Percentiles rank a stretch among this genome's conserved stretches.
phyloP scores from a whole-genome alignment of 2,888 invertebrate genomes.

The Ferdinandea cuprea region DNA sequence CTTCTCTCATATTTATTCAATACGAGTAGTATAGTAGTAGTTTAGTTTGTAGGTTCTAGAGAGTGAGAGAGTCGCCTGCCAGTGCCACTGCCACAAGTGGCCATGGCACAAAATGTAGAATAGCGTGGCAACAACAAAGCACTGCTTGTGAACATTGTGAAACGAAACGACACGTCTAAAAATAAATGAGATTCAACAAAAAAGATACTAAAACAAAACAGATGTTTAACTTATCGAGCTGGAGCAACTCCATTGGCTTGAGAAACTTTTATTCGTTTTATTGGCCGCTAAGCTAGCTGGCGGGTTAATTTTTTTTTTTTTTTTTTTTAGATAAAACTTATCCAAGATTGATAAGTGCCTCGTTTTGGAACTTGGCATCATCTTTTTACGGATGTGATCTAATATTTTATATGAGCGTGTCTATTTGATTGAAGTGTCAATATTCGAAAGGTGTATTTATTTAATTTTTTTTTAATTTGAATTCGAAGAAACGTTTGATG shows the following conservation, averaged over 20 bases:
- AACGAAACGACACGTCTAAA: conserved; percentile 68
- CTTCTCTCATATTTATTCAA: conserved; percentile 21
- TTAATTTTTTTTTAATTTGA: neutral
- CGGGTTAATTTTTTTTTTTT: conserved; percentile 44
- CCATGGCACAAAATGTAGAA: conserved; percentile 67
- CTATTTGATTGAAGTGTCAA: conserved; percentile 26
- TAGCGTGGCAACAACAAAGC: conserved; percentile 48
- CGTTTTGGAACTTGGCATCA: conserved; percentile 20
- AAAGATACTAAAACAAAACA: conserved; percentile 57
- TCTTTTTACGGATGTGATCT: conserved; percentile 61
- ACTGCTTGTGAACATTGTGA: conserved; percentile 60
- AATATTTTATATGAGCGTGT: conserved; percentile 20
- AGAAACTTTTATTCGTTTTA: conserved; percentile 12
- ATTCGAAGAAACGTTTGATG: conserved; percentile 42
- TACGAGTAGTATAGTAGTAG: conserved; percentile 1
- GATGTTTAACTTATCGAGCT: conserved; percentile 57
- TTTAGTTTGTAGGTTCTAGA: conserved; percentile 59
- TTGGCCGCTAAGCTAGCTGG: conserved; percentile 19
- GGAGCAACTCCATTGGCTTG: conserved; percentile 55
- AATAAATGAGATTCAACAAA: conserved; percentile 66
- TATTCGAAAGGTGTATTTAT: conserved; percentile 20
- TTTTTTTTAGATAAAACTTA: conserved; percentile 48
- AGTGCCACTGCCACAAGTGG: conserved; percentile 51
- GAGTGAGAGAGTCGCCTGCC: conserved; percentile 23
- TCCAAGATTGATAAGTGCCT: conserved; percentile 46